Evolutionary conservation across 2,113 vertebrate genomes (phyloP).

Genomic region (Hiodon tergisus): DNA sequence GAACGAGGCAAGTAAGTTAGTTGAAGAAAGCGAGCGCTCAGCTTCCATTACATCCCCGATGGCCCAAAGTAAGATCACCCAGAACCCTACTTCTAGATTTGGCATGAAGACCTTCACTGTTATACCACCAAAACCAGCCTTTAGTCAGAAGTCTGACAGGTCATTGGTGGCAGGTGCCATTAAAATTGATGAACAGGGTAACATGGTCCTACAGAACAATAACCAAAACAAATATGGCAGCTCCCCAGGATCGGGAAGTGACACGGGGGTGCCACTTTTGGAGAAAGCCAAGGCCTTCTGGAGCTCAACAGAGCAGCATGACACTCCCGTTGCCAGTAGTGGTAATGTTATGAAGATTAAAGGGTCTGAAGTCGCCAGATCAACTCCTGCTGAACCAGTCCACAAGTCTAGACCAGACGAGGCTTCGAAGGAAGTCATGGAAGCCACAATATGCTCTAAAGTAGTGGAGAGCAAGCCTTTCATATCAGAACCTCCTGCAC

Average conservation of each 20-base stretch:
- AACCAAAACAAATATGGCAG: conserved; percentile 34
- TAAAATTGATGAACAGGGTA: conserved; percentile 88
- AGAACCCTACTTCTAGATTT: conserved; percentile 61
- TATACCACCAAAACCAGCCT: conserved; percentile 74
- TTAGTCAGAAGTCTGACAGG: conserved; percentile 49
- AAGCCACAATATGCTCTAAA: conserved; percentile 24
- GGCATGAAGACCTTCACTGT: conserved; percentile 90
- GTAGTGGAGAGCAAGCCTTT: conserved; percentile 40
- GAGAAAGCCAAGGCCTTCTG: conserved; percentile 78
- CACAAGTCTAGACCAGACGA: conserved; percentile 27
- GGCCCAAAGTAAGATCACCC: conserved; percentile 55
- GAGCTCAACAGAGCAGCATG: conserved; percentile 64
- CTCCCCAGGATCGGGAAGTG: conserved; percentile 24
- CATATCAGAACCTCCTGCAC: conserved; percentile 34
- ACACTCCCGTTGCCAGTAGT: conserved; percentile 32
- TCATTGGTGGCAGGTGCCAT: conserved; percentile 72
- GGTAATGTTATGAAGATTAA: conserved; percentile 34
- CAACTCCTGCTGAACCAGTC: conserved; percentile 30
- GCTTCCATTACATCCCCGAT: conserved; percentile 39
- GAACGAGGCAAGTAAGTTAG: not conserved
- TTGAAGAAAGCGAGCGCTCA: conserved; percentile 31
- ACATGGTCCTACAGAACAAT: conserved; percentile 64
- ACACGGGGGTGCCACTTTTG: conserved; percentile 52
- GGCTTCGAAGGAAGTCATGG: conserved; percentile 25
- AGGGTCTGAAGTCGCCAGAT: conserved; percentile 38